Evolutionary conservation across 2,113 vertebrate species (phyloP).

Genomic region (Desmodus rotundus): DNA sequence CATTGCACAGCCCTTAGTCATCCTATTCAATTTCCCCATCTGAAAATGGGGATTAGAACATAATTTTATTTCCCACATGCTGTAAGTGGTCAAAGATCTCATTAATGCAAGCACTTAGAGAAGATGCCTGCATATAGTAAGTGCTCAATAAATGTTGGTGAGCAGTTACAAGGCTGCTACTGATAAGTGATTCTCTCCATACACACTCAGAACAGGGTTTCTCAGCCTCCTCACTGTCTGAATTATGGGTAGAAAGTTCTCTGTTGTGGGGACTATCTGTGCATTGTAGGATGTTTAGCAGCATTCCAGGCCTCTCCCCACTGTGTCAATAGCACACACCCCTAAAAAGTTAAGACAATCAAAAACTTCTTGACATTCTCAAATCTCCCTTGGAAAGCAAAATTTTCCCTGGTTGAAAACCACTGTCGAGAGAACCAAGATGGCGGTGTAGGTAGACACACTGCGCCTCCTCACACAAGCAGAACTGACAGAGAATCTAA

Average conservation of each 20-base stretch:
- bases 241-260: neutral
- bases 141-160: neutral
- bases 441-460: too few relatives aligned
- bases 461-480: too few relatives aligned
- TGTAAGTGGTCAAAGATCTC: neutral
- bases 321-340: neutral
- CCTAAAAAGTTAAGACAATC: neutral
- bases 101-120: neutral
- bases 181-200: neutral
- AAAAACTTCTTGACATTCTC: neutral
- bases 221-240: neutral
- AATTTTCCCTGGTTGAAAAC: neutral
- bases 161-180: neutral
- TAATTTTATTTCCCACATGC: neutral
- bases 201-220: neutral
- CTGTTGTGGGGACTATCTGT: neutral
- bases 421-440: too few relatives aligned
- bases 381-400: neutral
- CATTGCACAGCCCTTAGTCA: too few relatives aligned
- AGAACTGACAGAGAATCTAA: too few relatives aligned
- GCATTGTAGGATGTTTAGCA: neutral
- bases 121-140: neutral
- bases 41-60: neutral
- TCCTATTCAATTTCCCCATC: neutral
- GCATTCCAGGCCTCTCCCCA: neutral